Base-by-base conservation (phyloP, 2,888 invertebrate genomes). In the Acrobasis repandana region DNA sequence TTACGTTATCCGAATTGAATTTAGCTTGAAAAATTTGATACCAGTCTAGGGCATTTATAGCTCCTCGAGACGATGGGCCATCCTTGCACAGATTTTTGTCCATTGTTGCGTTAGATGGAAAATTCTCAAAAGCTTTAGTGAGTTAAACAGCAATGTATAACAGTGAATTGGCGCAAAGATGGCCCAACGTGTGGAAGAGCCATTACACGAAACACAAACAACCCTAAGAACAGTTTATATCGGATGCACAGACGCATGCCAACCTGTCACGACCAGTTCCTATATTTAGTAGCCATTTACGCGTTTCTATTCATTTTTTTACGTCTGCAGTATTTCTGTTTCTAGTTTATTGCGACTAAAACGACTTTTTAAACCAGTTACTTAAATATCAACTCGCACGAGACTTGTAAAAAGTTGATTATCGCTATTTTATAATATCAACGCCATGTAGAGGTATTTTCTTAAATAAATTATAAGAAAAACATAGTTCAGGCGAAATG, bases 221-320 rank as follows among this genome's bases (percentile, higher is more conserved):
- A 36, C 52, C 52, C 52, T 52, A 36, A 16, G 34, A 50, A 28
- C 50, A 50, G 50, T 10, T 11, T 14, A 54, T 54, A 38, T 54
- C 8, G 54, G 54, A 54, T 54, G 54, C 18, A 43, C 52, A 54
- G 52, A 54, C 54, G n/a, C 50, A 54, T 18, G 54, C 38, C 6
- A 54, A 54, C 38, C 60, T 66, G 54, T 64, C 67, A 64, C 69
- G 70, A 70, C 80, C 63, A 61, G 76, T 76, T 78, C 63, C 82
- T 78, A 71, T 84, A 74, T 75, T 71, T 61, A 67, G 72, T 61
- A 43, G 62, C 63, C 63, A 66, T 69, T 70, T 72, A 69, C 72
- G 61, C 71, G 79, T 80, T 79, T 80, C 76, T 73, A 78, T 77
- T 70, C 64, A 67, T 68, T 69, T 69, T 69, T 68, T 73, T 69